Conservation (phyloP, 2,888 invertebrate genomes). For the Plusia festucae region DNA sequence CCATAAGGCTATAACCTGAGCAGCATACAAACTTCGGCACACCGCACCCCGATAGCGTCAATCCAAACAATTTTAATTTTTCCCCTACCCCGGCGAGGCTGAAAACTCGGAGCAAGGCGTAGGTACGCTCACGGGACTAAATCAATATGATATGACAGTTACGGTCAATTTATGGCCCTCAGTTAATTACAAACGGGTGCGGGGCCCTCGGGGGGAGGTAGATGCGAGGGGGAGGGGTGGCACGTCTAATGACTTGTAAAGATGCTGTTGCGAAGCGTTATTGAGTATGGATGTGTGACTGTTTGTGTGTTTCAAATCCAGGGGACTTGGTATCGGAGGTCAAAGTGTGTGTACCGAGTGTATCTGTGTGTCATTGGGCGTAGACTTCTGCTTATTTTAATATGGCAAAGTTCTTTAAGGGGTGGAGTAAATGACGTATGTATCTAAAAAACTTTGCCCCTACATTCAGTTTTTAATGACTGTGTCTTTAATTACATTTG, state of each 20-base stretch:
- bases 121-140: constrained; percentile 82
- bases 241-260: constrained; percentile 87
- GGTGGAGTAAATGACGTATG: constrained; percentile 14
- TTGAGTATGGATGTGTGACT: constrained; percentile 65
- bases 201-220: constrained; percentile 60
- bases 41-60: constrained; percentile 69
- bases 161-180: constrained; percentile 89
- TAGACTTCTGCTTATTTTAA: constrained; percentile 18
- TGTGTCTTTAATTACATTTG: not conserved
- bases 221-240: constrained; percentile 59
- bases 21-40: constrained; percentile 50
- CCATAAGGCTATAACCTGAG: constrained; percentile 19
- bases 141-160: constrained; percentile 90
- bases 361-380: constrained; percentile 38
- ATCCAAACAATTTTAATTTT: constrained; percentile 76
- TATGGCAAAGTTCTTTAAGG: constrained; percentile 25
- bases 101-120: constrained; percentile 73
- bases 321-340: constrained; percentile 21
- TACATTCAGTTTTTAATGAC: not conserved
- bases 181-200: constrained; percentile 88
- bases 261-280: constrained; percentile 74
- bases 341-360: constrained; percentile 15
- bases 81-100: constrained; percentile 65
- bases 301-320: constrained; percentile 50
- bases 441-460: constrained; percentile 5